Evolutionary conservation across 2,113 vertebrate species (phyloP), one percentile per base, ranked within the genome.

Genomic region (Emydura subglobosa): DNA sequence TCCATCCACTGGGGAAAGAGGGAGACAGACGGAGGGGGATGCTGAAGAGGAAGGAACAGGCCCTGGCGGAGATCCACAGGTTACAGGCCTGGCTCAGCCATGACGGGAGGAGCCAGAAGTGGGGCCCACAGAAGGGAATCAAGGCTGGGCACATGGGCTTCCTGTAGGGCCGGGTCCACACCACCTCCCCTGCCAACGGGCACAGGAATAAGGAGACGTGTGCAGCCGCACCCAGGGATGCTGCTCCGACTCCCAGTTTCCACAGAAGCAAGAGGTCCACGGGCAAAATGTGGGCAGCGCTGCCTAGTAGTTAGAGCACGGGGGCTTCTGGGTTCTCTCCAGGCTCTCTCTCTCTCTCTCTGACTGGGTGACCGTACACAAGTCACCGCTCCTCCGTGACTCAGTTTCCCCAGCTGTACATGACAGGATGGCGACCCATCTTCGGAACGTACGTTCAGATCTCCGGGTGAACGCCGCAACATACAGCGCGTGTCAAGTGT

Each of bases 1-100:
- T 99, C 99, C 97, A 99, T 96, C 99, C 99, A 99, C 99, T 99
- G 97, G 49, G 54, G 83, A 95, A 78, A 92, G 47, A 88, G 13
- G 78, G 51, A 50, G 25, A 94, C 34, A 86, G 55, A 16, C 39
- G 84, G 55, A 0, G 1, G 87, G 79, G 3, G 0, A 8, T 29
- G n/a, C 57, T 13, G 29, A 54, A 39, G 39, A 14, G 34, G 53
- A n/a, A 51, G 39, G 49, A 61, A 29, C 29, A 72, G 44, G 16
- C 27, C 47, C 57, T 51, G 27, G 39, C 80, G 24, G 86, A 42
- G 42, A 72, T 5, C 13, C 59, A 27, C 12, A 34, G 5, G 14
- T 7, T 16, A 29, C 31, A 9, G 65, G 65, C 17, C 65, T 72
- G 65, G n/a, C 34, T 10, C 17, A 72, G 65, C 61, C 61, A 17